These are phyloP conservation scores for Salarias fasciatus DNA, from an alignment of 2,797 vertebrate species.

Conservation along the genomic window DNA sequence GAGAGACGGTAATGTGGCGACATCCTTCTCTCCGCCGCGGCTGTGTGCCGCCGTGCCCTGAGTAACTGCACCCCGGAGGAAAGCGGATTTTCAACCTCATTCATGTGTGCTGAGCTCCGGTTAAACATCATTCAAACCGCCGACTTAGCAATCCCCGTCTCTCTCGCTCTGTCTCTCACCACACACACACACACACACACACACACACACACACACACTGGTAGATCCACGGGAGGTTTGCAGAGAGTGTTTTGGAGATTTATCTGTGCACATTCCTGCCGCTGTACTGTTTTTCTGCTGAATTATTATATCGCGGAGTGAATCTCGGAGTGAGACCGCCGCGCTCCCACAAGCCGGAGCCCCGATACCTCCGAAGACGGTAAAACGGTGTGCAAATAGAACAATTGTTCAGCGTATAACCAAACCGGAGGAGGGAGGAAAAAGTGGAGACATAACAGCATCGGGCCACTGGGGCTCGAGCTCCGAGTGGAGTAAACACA, in stretches of 20 bases:
- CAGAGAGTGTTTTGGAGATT: slow-evolving; percentile 35
- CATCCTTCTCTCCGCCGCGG: slow-evolving; percentile 65
- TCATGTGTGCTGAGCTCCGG: slow-evolving; percentile 64
- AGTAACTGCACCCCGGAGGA: slow-evolving; percentile 70
- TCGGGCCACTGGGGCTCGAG: slow-evolving; percentile 58
- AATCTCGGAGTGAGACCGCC: slow-evolving; percentile 19
- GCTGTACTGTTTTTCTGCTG: too few species aligned
- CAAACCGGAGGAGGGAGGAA: slow-evolving; percentile 31
- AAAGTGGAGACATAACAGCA: slow-evolving; percentile 65
- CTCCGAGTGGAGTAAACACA: slow-evolving; percentile 69
- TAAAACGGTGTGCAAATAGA: slow-evolving; percentile 11
- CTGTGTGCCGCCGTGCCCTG: slow-evolving; percentile 48
- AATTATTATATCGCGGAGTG: slow-evolving; percentile 38
- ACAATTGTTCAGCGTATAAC: slow-evolving; percentile 30
- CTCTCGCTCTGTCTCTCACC: slow-evolving; percentile 18
- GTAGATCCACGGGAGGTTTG: slow-evolving; percentile 44
- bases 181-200: slow-evolving; percentile 15
- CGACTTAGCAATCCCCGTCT: slow-evolving; percentile 50
- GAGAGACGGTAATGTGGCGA: slow-evolving; percentile 45
- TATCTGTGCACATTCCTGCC: slow-evolving; percentile 33
- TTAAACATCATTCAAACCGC: slow-evolving; percentile 70
- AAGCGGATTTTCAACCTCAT: slow-evolving; percentile 69
- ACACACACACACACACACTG: slow-evolving; percentile 6
- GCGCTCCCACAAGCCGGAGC: background rate
- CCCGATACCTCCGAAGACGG: slow-evolving; percentile 12